Conservation (phyloP, 35 echinoderm and acorn worm genomes). For the Stichopus chloronotus region DNA sequence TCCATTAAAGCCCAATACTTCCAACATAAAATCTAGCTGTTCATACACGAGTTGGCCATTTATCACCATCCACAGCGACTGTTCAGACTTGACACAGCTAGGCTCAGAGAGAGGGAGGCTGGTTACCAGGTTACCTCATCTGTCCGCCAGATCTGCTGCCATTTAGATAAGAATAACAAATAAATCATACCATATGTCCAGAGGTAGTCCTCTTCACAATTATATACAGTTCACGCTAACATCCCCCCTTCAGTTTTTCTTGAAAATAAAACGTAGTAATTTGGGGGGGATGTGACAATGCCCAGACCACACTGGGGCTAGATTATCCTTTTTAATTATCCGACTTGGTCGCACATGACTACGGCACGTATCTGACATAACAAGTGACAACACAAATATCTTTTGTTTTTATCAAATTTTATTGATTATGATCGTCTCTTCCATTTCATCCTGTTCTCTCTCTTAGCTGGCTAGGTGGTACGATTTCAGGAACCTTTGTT, state of each 20-base stretch:
- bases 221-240: conserved; percentile 52
- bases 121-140: no score
- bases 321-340: not conserved
- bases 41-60: no score
- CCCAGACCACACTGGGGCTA: not conserved
- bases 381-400: conserved; percentile 43
- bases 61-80: no score
- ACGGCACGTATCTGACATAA: conserved; percentile 32
- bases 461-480: not conserved
- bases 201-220: conserved; percentile 17
- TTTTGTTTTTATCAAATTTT: conserved; percentile 18
- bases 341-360: conserved; percentile 37
- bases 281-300: not conserved
- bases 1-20: no score
- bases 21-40: no score
- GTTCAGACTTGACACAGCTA: no score
- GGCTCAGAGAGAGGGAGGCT: no score
- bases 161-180: conserved; percentile 22
- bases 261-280: not conserved
- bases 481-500: conserved; percentile 12
- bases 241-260: not conserved
- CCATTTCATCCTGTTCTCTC: not conserved
- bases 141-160: no score
- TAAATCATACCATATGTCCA: conserved; percentile 52
- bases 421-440: conserved; percentile 3